phyloP scores from a whole-genome alignment of 2,888 invertebrate genomes.

The Trypoxylon attenuatum region DNA sequence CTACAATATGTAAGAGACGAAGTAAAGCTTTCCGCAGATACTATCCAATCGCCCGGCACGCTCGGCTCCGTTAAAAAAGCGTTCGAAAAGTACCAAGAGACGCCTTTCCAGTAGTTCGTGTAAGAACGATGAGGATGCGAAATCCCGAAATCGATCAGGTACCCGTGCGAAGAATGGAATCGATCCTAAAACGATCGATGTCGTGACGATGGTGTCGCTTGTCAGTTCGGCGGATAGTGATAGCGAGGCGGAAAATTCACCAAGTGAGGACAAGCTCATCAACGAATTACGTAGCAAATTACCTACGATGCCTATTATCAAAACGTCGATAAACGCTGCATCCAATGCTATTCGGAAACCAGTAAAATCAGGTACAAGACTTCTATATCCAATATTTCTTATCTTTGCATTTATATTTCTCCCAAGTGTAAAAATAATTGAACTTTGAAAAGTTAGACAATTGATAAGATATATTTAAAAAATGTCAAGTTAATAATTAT shows the following conservation, averaged over 20 bases:
- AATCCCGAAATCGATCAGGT: slow-evolving; percentile 28
- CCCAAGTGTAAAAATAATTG: not conserved
- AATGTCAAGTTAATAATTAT: not conserved
- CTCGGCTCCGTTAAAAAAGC: slow-evolving; percentile 65
- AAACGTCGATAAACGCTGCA: slow-evolving; percentile 56
- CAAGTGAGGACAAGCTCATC: slow-evolving; percentile 68
- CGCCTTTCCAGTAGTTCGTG: slow-evolving; percentile 31
- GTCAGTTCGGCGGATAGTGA: slow-evolving; percentile 82
- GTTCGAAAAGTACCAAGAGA: slow-evolving; percentile 63
- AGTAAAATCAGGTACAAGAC: slow-evolving; percentile 66
- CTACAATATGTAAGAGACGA: too few relatives aligned
- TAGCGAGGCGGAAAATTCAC: slow-evolving; percentile 68
- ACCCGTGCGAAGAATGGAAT: slow-evolving; percentile 37
- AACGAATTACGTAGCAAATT: slow-evolving; percentile 68
- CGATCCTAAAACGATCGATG: slow-evolving; percentile 58
- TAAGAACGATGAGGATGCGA: slow-evolving; percentile 51
- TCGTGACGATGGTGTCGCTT: slow-evolving; percentile 82
- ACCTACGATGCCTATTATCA: slow-evolving; percentile 70
- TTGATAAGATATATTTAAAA: not conserved
- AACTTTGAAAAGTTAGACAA: too few relatives aligned
- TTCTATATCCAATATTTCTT: not conserved
- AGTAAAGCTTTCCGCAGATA: slow-evolving; percentile 16
- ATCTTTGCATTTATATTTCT: not conserved
- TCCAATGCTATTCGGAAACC: slow-evolving; percentile 55
- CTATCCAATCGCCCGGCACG: slow-evolving; percentile 55